Evolutionary conservation across 2,888 invertebrate species (phyloP).

Genomic region (Noctua comes): DNA sequence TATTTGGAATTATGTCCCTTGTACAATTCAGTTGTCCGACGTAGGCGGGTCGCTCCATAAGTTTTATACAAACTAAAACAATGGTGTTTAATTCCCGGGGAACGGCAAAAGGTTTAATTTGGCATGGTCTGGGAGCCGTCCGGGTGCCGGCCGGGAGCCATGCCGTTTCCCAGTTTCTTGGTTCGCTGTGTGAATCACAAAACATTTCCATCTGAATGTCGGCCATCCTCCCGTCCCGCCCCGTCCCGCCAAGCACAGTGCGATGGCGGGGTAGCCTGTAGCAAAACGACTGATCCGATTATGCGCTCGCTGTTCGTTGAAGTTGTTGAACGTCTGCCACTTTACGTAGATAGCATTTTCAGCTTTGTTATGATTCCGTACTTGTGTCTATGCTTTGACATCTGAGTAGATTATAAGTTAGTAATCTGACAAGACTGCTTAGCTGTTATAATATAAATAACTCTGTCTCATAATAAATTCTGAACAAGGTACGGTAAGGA

Average conservation of each 20-base stretch:
- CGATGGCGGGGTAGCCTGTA: neutral
- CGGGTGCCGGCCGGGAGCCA: neutral
- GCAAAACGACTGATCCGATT: slow-evolving; percentile 35
- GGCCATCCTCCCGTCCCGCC: neutral
- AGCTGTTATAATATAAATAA: neutral
- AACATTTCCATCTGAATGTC: slow-evolving; percentile 4
- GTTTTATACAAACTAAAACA: slow-evolving; percentile 41
- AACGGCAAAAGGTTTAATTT: slow-evolving; percentile 50
- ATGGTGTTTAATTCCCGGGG: slow-evolving; percentile 49
- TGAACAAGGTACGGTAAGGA: neutral
- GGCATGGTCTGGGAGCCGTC: slow-evolving; percentile 11
- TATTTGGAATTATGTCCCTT: neutral
- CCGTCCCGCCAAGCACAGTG: neutral
- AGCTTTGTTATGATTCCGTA: slow-evolving; percentile 16
- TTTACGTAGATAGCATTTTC: slow-evolving; percentile 26
- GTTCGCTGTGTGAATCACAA: slow-evolving; percentile 4
- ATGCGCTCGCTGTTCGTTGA: slow-evolving; percentile 27
- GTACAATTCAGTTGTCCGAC: neutral
- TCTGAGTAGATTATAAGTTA: neutral
- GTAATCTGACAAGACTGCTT: neutral
- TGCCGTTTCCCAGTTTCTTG: slow-evolving; percentile 4
- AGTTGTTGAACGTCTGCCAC: slow-evolving; percentile 19
- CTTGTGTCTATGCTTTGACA: neutral
- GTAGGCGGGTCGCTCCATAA: neutral
- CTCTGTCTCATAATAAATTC: neutral